phyloP scores from a whole-genome alignment of 1,140 invertebrate genomes.

The Drosophila watanabei region DNA sequence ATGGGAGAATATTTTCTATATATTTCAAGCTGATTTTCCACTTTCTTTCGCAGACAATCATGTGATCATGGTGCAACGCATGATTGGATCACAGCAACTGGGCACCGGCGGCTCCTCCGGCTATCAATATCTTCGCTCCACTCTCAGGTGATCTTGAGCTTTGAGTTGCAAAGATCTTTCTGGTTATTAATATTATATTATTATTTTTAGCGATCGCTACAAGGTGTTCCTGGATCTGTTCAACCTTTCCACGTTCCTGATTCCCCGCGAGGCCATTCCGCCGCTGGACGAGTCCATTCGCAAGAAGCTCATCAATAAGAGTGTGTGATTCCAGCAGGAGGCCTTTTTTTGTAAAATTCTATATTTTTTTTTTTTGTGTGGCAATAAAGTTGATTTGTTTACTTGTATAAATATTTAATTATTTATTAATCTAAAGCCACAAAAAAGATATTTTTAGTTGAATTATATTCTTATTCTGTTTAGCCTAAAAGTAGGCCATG shows the following conservation, averaged over 20 bases:
- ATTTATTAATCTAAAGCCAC: neutral
- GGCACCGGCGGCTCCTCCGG: constrained; percentile 99
- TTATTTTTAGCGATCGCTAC: constrained; percentile 95
- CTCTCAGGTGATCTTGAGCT: constrained; percentile 91
- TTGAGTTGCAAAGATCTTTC: neutral
- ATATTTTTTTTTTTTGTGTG: neutral
- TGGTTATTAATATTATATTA: constrained; percentile 2
- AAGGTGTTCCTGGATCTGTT: constrained; percentile 99
- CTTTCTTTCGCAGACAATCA: constrained; percentile 94
- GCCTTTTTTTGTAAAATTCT: neutral
- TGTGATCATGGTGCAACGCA: constrained; percentile 99
- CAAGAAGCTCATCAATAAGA: constrained; percentile 70
- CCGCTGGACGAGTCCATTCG: constrained; percentile 91
- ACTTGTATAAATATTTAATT: neutral
- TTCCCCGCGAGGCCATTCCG: constrained; percentile 96
- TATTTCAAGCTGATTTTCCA: neutral
- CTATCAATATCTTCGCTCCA: constrained; percentile 99
- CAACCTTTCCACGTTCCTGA: constrained; percentile 98
- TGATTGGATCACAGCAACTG: constrained; percentile 98
- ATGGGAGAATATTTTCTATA: neutral
- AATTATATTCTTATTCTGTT: neutral
- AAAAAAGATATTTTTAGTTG: neutral
- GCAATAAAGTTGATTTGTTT: constrained; percentile 8
- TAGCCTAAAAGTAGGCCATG: neutral
- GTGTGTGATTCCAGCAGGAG: constrained; percentile 6